Base-by-base conservation (phyloP, 1,140 invertebrate species). In the Anagrus nilaparvatae region DNA sequence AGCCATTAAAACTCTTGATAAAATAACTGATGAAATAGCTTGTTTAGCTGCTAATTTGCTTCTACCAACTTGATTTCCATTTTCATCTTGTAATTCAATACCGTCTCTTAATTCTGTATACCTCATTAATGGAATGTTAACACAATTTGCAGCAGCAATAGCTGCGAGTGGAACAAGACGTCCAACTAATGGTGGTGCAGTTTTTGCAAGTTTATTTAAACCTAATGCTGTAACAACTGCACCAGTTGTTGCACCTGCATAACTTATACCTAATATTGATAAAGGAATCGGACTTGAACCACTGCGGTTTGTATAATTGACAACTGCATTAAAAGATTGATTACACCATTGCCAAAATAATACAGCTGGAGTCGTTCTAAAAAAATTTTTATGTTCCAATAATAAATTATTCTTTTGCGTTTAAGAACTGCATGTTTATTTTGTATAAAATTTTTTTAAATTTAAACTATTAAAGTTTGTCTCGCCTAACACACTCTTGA, bases 281-380 rank as follows among this genome's bases (percentile, higher is more conserved):
- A 54, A 34, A 3, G 78, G 78, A 35, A 88, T 74, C 0, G 80
- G 77, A 32, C 79, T 79, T 35, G 87, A 80, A 3, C 87, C 89
- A 47, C 86, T 87, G 13, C 88, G 72, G 58, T 94, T 94, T 21
- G 88, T 91, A 57, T 90, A 93, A 69, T 94, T 94, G n/a, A 93
- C 89, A 1, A 89, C 54, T 1, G 89, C 89, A 60, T 94, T 94
- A 67, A 92, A 93, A 1, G 87, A 88, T 65, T 94, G 88, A 72
- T 94, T 94, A 14, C 79, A 67, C 89, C 89, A 94, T 58, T 93
- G 89, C 87, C 89, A 94, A 63, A 91, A 90, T 19, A 91, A 70
- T 3, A 90, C 85, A 3, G 84, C 82, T 3, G 81, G 73, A 1
- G 80, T 81, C 18, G 83, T 81, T 61, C 83, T 87, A 57, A 59